These are phyloP conservation scores for Spea hammondii DNA, from an alignment of 2,797 vertebrate species.

Conservation along the genomic window DNA sequence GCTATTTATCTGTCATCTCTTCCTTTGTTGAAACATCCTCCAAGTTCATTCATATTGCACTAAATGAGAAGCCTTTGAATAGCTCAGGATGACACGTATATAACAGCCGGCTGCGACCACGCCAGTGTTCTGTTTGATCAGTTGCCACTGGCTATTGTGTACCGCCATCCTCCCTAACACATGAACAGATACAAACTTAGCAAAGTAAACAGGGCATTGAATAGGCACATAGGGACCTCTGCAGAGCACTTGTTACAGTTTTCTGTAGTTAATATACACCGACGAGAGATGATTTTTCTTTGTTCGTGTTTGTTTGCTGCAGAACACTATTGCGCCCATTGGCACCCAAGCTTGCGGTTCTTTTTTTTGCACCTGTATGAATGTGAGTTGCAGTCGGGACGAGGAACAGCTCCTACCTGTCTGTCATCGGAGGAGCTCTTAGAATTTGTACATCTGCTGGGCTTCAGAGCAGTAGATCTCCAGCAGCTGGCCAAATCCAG, in stretches of 20 bases:
- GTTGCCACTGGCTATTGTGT: constrained; percentile 47
- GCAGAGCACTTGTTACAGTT: constrained; percentile 57
- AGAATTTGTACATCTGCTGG: constrained; percentile 73
- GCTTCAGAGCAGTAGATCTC: constrained; percentile 67
- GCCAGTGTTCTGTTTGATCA: constrained; percentile 45
- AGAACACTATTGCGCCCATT: constrained; percentile 51
- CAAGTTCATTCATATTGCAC: constrained; percentile 41
- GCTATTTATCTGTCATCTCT: constrained; percentile 46
- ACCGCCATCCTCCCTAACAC: constrained; percentile 39
- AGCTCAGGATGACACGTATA: constrained; percentile 44
- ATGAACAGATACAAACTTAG: constrained; percentile 56
- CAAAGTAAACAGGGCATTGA: constrained; percentile 48
- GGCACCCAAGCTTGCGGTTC: constrained; percentile 59
- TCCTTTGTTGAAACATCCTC: constrained; percentile 48
- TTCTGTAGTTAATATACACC: constrained; percentile 64
- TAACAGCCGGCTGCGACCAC: constrained; percentile 39
- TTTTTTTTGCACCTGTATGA: constrained; percentile 65
- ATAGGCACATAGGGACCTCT: constrained; percentile 43
- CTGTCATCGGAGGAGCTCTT: constrained; percentile 80
- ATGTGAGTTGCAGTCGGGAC: constrained; percentile 68
- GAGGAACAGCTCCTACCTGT: constrained; percentile 78
- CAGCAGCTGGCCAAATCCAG: constrained; percentile 83
- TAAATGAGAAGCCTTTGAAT: constrained; percentile 33
- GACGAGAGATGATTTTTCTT: constrained; percentile 70
- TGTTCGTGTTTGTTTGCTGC: constrained; percentile 32